Base-by-base conservation (phyloP, 1,140 invertebrate species). In the Drosophila punjabiensis region DNA sequence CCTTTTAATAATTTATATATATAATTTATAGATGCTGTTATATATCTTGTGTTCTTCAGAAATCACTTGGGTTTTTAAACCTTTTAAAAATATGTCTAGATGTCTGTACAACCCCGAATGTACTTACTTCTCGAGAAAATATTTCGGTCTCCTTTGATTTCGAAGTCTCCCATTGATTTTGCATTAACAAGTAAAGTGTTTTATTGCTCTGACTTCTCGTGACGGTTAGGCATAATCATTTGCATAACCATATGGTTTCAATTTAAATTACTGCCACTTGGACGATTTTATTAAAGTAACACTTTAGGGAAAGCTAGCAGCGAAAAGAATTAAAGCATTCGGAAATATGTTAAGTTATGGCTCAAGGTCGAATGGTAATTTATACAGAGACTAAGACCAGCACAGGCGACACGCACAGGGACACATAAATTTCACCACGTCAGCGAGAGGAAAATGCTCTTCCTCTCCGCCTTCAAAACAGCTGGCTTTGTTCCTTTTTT, bases 301-400 rank as follows among this genome's bases (percentile, higher is more conserved):
- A 39, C 24, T 68, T 50, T 32, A 11, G 33, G 33, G 18, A 39
- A 20, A 37, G 20, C 33, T n/a, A 30, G 37, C n/a, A 13, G 6
- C 39, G 33, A 53, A 41, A 66, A 66, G 76, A 81, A 87, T 87
- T 87, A 87, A 87, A 87, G 77, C 84, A 80, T 75, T 66, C 68
- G 69, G 73, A 83, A 88, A 75, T 74, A 69, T 84, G 66, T 78
- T 69, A 64, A 88, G 79, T 79, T 81, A 58, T 55, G 62, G 41
- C 43, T 50, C 85, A 88, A 89, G 85, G 85, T 88, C 85, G 80
- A 76, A 81, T 73, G 85, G 62, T 88, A 85, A 88, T 88, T 89
- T 85, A 79, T 88, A 74, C 86, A 65, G 69, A 64, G 70, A 56
- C 79, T 79, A 56, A 71, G 76, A 28, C 47, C 45, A 35, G 43